These are phyloP conservation scores for Orussus abietinus DNA, from an alignment of 1,140 invertebrate species.

Conservation along the genomic window DNA sequence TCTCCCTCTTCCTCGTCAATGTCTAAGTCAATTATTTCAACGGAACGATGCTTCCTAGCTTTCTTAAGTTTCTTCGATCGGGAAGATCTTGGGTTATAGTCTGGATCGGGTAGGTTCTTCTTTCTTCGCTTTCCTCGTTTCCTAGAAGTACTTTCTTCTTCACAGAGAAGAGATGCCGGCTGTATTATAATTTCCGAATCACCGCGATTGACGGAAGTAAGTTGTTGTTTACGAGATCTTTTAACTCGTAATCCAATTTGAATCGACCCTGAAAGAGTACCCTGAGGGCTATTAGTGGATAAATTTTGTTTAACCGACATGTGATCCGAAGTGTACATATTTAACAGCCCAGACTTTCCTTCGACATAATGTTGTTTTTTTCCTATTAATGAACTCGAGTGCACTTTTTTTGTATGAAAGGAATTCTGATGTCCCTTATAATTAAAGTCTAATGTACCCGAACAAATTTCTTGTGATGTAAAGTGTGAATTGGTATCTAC, in stretches of 20 bases:
- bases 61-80: constrained; percentile 28
- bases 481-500: no score
- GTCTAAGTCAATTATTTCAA: constrained; percentile 49
- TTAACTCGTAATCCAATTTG: constrained; percentile 28
- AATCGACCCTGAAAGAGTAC: constrained; percentile 2
- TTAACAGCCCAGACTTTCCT: no score
- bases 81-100: constrained; percentile 24
- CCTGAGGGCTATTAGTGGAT: no score
- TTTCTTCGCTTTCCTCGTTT: constrained; percentile 37
- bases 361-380: no score
- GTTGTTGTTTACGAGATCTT: constrained; percentile 47
- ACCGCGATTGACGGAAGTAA: constrained; percentile 44
- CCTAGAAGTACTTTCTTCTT: constrained; percentile 29
- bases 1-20: constrained; percentile 37
- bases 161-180: constrained; percentile 35
- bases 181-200: constrained; percentile 52
- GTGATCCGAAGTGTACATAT: no score
- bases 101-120: constrained; percentile 26
- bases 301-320: no score
- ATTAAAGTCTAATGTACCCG: neutral
- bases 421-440: neutral
- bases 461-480: no score
- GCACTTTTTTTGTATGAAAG: constrained; percentile 1
- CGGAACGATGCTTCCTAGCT: constrained; percentile 26
- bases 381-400: constrained; percentile 6